Conservation (phyloP, 2,888 invertebrate genomes). For the Zhuqinia jingwanae region DNA sequence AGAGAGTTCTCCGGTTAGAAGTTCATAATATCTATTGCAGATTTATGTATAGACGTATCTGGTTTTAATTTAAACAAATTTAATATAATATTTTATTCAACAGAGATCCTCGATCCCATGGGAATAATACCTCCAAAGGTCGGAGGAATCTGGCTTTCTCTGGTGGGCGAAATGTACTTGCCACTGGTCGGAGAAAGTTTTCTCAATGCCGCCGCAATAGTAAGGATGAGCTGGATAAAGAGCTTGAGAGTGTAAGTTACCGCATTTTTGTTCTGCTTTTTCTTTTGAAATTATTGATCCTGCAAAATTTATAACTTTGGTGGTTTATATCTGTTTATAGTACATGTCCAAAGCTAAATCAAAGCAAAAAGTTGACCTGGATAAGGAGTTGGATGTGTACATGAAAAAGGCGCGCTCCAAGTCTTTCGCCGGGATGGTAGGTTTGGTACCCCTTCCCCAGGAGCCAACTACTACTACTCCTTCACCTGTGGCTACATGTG, state of each 20-base stretch:
- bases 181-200: neutral
- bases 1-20: neutral
- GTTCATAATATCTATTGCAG: too few relatives aligned
- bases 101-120: neutral
- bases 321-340: too few relatives aligned
- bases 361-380: slow-evolving; percentile 67
- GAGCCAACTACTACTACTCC: neutral
- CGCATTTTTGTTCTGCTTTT: too few relatives aligned
- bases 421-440: slow-evolving; percentile 47
- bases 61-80: too few relatives aligned
- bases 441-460: neutral
- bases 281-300: too few relatives aligned
- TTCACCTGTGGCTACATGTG: too few relatives aligned
- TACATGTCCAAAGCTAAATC: slow-evolving; percentile 76
- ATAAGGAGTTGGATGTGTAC: slow-evolving; percentile 76
- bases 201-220: slow-evolving; percentile 51
- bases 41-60: neutral
- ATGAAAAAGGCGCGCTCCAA: slow-evolving; percentile 67
- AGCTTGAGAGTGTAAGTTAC: slow-evolving; percentile 73
- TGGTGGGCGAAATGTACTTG: too few relatives aligned
- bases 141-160: slow-evolving; percentile 22
- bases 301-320: too few relatives aligned
- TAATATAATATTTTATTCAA: neutral
- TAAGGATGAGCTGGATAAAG: slow-evolving; percentile 73
- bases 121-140: neutral